These are phyloP conservation scores for Spinus olivaceus DNA, from an alignment of 2,797 vertebrate genomes.

Conservation along the genomic window DNA sequence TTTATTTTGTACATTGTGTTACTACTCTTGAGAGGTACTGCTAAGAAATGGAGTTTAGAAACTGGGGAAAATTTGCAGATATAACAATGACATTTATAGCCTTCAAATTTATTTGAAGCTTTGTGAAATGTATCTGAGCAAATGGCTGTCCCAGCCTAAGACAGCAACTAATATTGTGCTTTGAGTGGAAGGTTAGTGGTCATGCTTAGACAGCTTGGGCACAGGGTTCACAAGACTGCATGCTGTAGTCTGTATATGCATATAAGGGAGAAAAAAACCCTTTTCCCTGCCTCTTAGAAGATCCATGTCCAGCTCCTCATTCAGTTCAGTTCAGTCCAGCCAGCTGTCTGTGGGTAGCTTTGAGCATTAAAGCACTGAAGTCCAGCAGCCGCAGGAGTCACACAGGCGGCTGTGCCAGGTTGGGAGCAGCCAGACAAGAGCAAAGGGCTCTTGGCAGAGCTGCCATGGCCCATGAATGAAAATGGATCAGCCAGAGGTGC, in stretches of 20 bases:
- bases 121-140: neutral
- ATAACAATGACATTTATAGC: neutral
- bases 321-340: fast-evolving
- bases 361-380: neutral
- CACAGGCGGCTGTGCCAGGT: neutral
- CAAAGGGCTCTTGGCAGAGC: neutral
- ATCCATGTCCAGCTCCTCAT: neutral
- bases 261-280: neutral
- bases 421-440: neutral
- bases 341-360: neutral
- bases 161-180: neutral
- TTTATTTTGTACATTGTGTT: neutral
- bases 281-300: neutral
- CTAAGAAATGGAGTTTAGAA: neutral
- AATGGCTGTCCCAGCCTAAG: neutral
- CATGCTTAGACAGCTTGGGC: neutral
- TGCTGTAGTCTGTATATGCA: neutral
- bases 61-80: neutral
- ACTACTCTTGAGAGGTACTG: neutral
- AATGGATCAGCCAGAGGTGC: neutral
- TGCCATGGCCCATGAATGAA: neutral
- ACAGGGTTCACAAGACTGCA: neutral
- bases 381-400: neutral
- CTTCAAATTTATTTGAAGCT: neutral
- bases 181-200: neutral